Percentiles rank a stretch among this genome's conserved stretches.
phyloP scores from a whole-genome alignment of 2,113 vertebrate genomes.

The Aegithalos caudatus region DNA sequence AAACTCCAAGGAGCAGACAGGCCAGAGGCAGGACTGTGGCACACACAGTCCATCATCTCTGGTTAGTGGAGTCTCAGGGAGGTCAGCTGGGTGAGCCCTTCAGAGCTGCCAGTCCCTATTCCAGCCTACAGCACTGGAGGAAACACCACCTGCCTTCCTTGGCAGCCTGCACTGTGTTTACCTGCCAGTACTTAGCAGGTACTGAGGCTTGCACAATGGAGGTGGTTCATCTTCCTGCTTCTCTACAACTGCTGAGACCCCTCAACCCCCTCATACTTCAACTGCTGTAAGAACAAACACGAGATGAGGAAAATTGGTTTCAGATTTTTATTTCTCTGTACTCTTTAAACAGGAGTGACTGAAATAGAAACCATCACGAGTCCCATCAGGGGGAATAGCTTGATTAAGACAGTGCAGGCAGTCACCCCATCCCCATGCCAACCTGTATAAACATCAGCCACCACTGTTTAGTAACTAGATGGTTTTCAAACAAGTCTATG shows the following conservation, averaged over 20 bases:
- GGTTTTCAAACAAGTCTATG: conserved; percentile 81
- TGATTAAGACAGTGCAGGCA: conserved; percentile 61
- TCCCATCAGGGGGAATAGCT: conserved; percentile 77
- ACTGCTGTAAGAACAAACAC: conserved; percentile 17
- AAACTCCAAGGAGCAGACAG: not conserved
- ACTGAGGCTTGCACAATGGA: fast-evolving
- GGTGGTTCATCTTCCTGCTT: not conserved
- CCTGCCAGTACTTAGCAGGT: not conserved
- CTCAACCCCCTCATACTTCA: not conserved
- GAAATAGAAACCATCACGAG: conserved; percentile 75
- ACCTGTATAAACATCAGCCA: conserved; percentile 81
- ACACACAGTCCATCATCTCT: not conserved
- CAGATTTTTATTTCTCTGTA: conserved; percentile 60
- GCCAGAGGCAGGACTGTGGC: not conserved
- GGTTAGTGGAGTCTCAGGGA: not conserved
- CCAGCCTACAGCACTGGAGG: not conserved
- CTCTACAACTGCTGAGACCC: not conserved
- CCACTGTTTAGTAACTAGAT: conserved; percentile 80
- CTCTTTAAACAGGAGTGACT: conserved; percentile 74
- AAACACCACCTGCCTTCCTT: not conserved
- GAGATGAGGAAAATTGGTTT: not conserved
- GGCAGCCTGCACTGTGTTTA: not conserved
- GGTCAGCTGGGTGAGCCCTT: not conserved
- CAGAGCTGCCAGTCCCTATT: not conserved
- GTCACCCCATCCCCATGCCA: conserved; percentile 74